Base-by-base conservation (phyloP, 2,888 invertebrate genomes). In the Nymphalis polychloros region DNA sequence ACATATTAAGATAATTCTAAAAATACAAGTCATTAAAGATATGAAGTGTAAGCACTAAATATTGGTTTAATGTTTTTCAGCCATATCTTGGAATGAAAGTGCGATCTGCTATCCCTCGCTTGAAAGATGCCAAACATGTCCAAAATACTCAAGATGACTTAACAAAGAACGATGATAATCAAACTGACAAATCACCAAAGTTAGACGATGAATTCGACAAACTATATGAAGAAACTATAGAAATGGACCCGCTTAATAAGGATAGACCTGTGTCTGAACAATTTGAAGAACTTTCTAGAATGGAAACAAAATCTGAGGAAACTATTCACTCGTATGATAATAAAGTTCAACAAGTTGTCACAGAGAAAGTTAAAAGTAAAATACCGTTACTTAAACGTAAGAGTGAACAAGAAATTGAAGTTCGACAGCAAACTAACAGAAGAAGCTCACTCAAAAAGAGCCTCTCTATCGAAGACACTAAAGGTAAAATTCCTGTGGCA, bases 181-280 rank as follows among this genome's bases (percentile, higher is more conserved):
- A 69, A n/a, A 70, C 53, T 20, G 13, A 59, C 7, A 66, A 73
- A 41, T 70, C 67, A 13, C 62, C 62, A 8, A 69, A 66, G 69
- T 63, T 82, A 0, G 88, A 88, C 6, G 90, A 90, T 2, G 90
- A 89, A 74, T 92, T 92, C 59, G 90, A 92, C 7, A 89, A 87
- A 78, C 76, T 92, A 46, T 92, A 87, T 64, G 86, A 87, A 67
- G 86, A 90, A 80, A 82, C 88, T 5, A 78, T 84, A 1, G 81
- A 83, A 20, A 74, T 69, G 17, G 70, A 68, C 55, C 57, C 57
- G n/a, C 20, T 19, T 1, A 67, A 55, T 0, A 70, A 63, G 8
- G 70, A 63, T 16, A 62, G 73, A 27, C 65, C 71, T 17, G 63
- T 83, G 0, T 78, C 78, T n/a, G 78, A 79, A 1, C 83, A 81